Evolutionary conservation across 2,797 vertebrate genomes (phyloP), one percentile per base, ranked within the genome.

Genomic region (Crax fasciolata): DNA sequence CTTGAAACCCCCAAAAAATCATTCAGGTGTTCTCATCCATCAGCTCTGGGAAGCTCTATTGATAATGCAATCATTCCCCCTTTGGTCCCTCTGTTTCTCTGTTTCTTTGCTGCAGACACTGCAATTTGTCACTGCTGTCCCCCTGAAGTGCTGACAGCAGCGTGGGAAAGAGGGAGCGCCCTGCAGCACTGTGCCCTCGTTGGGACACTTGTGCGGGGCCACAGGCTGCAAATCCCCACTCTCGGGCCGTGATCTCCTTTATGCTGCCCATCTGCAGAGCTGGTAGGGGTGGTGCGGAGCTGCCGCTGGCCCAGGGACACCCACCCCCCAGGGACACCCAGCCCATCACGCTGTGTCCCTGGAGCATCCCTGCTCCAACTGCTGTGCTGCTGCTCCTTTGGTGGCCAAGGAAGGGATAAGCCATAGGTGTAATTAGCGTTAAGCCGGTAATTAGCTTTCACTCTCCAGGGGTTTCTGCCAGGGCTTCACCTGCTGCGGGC

Each of bases 11-110:
- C 83, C 78, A 78, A 87, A 79, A 10, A 79, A 89, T 83, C 67
- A 23, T 73, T 89, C 77, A 83, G 67, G 49, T 82, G 63, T 82
- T 79, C 62, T 93, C 94, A 94, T 95, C 73, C 86, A 89, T 95
- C 95, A 96, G 75, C 73, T 82, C 30, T 80, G 44, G 70, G 88
- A 83, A 93, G 48, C 46, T 2, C 76, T 95, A 92, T 95, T 68
- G 89, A 96, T 92, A 93, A 89, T 27, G 35, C 79, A 79, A 88
- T 96, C 79, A 95, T 94, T 90, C 61, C 75, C 86, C 59, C 67
- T 74, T 24, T 19, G 61, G 74, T 80, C 57, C 28, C 23, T 82
- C 80, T 76, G 13, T 38, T 94, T 89, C 41, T 54, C 32, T 84
- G 73, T 82, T 79, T 25, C 30, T 58, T 59, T 46, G 38, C 75